These are phyloP conservation scores for Chaenogobius annularis DNA, from an alignment of 2,113 vertebrate species.

Conservation along the genomic window DNA sequence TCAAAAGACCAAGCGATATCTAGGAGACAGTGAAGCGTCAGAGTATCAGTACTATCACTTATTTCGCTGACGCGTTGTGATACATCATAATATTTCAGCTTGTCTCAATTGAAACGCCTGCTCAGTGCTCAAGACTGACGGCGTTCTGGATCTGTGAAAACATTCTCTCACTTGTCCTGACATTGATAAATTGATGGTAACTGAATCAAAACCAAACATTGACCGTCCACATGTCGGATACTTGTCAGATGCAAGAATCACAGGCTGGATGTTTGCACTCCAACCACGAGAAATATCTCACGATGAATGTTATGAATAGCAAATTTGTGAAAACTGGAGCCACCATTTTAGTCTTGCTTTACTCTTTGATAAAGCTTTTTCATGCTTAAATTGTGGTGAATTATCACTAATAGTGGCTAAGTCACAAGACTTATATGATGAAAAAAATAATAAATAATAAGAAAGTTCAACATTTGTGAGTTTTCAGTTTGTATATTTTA, in stretches of 20 bases:
- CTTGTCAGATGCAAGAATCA: background rate
- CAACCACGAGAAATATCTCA: background rate
- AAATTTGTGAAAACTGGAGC: no score
- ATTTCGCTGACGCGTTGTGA: background rate
- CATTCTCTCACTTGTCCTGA: constrained; percentile 5
- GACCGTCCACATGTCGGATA: background rate
- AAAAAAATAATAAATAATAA: no score
- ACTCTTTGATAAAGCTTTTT: no score
- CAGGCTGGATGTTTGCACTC: background rate
- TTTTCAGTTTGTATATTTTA: no score
- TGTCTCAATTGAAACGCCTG: background rate
- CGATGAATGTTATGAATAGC: background rate
- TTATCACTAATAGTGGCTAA: no score
- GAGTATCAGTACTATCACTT: background rate
- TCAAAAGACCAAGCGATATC: no score
- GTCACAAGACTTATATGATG: no score
- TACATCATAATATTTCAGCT: background rate
- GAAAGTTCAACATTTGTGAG: no score
- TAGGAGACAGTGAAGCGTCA: background rate
- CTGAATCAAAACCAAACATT: background rate
- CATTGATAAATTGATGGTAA: background rate
- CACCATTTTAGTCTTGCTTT: no score
- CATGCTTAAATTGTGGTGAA: no score
- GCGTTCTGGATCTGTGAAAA: background rate
- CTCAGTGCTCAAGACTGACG: background rate